These are phyloP conservation scores for Peribatodes rhomboidaria DNA, from an alignment of 2,888 invertebrate species.

Conservation along the genomic window DNA sequence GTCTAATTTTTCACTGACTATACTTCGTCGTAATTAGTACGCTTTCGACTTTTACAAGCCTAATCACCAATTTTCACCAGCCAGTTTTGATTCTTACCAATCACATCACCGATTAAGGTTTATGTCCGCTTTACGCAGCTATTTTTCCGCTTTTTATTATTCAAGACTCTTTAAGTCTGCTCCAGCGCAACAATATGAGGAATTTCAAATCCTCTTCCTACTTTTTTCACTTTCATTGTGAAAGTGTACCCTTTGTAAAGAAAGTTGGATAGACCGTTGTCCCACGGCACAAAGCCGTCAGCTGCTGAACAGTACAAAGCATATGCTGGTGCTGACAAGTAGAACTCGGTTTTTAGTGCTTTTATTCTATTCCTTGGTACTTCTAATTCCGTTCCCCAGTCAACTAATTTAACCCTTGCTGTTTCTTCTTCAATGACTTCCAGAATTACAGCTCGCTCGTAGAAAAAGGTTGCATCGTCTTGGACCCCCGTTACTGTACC, in stretches of 20 bases:
- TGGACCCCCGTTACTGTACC: conserved; percentile 9
- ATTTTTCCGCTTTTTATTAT: too few relatives aligned
- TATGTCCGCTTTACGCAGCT: neutral
- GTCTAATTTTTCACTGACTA: too few relatives aligned
- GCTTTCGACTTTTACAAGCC: too few relatives aligned
- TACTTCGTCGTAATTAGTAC: too few relatives aligned
- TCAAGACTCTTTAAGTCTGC: neutral
- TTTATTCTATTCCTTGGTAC: conserved; percentile 6
- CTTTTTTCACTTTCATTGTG: neutral
- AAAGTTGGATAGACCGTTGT: conserved; percentile 11
- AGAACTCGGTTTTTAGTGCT: conserved; percentile 5
- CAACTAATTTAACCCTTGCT: conserved; percentile 20
- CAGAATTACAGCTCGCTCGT: conserved; percentile 23
- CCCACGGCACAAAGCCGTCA: conserved; percentile 20
- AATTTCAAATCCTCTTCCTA: conserved; percentile 13
- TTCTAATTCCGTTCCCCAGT: conserved; percentile 21
- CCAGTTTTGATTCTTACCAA: neutral
- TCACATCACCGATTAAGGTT: neutral
- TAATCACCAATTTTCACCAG: neutral
- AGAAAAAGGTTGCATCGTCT: neutral
- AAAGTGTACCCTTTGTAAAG: conserved; percentile 20
- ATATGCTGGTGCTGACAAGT: neutral
- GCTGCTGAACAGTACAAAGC: conserved; percentile 15
- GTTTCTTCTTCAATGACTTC: neutral
- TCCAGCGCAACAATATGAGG: conserved; percentile 18